Conservation (phyloP, 2,113 vertebrate species). For the Larimichthys crocea region DNA sequence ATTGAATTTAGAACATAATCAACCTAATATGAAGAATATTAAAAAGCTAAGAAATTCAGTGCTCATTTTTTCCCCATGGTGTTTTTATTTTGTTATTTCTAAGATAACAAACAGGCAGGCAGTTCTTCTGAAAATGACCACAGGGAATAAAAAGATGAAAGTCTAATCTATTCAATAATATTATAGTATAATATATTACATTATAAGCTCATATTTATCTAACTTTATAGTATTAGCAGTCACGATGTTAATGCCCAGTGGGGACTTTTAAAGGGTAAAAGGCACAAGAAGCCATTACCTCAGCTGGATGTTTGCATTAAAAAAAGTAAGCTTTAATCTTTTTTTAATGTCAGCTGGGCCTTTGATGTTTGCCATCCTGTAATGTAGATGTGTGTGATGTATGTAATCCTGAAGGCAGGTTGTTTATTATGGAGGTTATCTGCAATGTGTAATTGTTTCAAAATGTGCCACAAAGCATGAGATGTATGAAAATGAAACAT, state of each 20-base stretch:
- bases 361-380: neutral
- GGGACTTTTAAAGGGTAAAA: neutral
- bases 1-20: neutral
- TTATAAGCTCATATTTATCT: too few species aligned
- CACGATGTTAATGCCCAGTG: neutral
- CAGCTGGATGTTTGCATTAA: neutral
- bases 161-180: neutral
- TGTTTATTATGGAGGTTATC: conserved; percentile 34
- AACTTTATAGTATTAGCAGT: neutral
- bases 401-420: conserved; percentile 6
- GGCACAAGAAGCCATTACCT: neutral
- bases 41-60: neutral
- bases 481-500: conserved; percentile 22
- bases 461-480: conserved; percentile 11
- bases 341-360: neutral
- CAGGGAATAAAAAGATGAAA: neutral
- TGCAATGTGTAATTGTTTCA: conserved; percentile 12
- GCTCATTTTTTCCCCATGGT: neutral
- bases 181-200: too few species aligned
- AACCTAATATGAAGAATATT: neutral
- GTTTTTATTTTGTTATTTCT: too few species aligned
- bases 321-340: neutral
- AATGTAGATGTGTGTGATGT: neutral
- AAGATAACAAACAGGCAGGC: neutral
- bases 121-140: neutral